These are phyloP conservation scores for Diorhabda carinulata DNA, from an alignment of 1,140 invertebrate genomes.

Conservation along the genomic window DNA sequence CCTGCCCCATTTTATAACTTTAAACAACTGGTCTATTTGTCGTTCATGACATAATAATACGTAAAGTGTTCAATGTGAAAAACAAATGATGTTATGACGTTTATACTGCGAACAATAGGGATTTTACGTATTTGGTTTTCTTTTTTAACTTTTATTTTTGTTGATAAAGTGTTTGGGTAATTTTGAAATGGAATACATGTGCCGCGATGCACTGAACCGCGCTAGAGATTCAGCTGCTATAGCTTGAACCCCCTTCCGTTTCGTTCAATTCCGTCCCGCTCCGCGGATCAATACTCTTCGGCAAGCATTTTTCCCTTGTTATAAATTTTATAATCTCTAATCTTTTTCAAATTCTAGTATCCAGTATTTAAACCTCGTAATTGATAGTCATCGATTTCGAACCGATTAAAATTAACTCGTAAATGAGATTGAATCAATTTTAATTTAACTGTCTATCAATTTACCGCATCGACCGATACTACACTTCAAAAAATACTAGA, in stretches of 20 bases:
- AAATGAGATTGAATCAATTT: neutral
- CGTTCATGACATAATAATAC: neutral
- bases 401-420: neutral
- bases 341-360: neutral
- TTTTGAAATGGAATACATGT: neutral
- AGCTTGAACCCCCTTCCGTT: neutral
- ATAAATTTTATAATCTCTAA: neutral
- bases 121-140: neutral
- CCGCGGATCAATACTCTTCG: neutral
- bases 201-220: neutral
- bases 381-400: neutral
- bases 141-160: neutral
- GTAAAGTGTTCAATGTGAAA: neutral
- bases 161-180: neutral
- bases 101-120: neutral
- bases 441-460: neutral
- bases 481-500: too few relatives aligned
- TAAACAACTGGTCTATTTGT: neutral
- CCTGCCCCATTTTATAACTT: neutral
- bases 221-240: neutral
- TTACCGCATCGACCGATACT: too few relatives aligned
- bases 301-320: constrained; percentile 1
- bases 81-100: neutral
- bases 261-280: neutral
- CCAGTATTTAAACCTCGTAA: neutral